Percentiles rank a stretch among this genome's conserved stretches.
Conservation (phyloP, 2,888 invertebrate genomes). For the Fragum whitleyi region DNA sequence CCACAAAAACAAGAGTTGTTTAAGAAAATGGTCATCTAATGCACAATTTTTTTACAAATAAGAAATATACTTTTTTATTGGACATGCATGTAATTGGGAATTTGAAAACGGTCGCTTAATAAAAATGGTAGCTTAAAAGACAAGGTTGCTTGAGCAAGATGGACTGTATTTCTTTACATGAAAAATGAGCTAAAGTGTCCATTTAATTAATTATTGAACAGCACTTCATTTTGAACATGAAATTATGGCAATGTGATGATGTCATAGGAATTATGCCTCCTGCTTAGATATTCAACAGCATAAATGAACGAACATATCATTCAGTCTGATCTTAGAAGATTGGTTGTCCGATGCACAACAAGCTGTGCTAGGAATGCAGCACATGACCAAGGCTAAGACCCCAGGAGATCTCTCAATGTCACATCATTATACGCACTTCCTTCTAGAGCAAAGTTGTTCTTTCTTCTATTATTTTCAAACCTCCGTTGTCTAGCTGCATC, state of each 20-base stretch:
- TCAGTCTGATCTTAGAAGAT: background rate
- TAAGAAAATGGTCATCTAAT: too few relatives aligned
- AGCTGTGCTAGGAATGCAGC: background rate
- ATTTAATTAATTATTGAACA: too few relatives aligned
- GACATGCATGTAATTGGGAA: too few relatives aligned
- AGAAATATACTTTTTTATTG: too few relatives aligned
- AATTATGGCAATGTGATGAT: background rate
- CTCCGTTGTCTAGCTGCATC: constrained; percentile 51
- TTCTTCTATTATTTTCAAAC: constrained; percentile 47
- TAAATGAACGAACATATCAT: background rate
- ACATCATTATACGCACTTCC: constrained; percentile 69
- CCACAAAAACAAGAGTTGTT: too few relatives aligned
- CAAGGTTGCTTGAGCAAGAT: too few relatives aligned
- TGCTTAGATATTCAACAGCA: background rate
- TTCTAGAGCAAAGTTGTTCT: constrained; percentile 69
- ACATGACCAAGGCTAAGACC: constrained; percentile 18
- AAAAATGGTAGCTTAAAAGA: too few relatives aligned
- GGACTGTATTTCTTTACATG: too few relatives aligned
- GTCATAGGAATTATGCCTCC: background rate
- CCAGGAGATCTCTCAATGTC: constrained; percentile 70
- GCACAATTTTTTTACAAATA: too few relatives aligned
- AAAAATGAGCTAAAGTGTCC: too few relatives aligned
- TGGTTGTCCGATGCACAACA: too few relatives aligned
- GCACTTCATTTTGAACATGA: background rate
- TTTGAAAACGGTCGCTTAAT: too few relatives aligned